A percentile compares a stretch with the other conserved stretches of the same genome.
phyloP scores from a whole-genome alignment of 2,113 vertebrate genomes.

The Engraulis encrasicolus region DNA sequence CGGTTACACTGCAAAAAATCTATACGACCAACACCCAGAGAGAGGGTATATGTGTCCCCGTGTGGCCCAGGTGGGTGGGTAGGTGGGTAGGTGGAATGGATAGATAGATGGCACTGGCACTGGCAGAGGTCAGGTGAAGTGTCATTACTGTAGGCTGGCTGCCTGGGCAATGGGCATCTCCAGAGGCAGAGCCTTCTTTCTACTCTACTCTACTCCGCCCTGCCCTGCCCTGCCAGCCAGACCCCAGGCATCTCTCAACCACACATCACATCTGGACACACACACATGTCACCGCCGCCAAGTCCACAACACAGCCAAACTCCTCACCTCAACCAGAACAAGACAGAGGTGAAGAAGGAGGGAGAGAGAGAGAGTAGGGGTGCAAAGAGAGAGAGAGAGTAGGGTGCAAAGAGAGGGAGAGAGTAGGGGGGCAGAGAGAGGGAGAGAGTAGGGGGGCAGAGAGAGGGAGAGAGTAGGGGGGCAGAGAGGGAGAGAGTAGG shows the following conservation, averaged over 20 bases:
- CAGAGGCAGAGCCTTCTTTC: neutral
- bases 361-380: constrained; percentile 6
- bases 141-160: too few species aligned
- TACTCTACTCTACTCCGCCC: too few species aligned
- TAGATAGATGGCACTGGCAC: too few species aligned
- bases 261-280: constrained; percentile 70
- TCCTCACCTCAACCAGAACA: neutral
- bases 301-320: neutral
- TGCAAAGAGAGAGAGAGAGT: neutral
- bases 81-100: too few species aligned
- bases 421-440: neutral
- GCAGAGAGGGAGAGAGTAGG: too few species aligned
- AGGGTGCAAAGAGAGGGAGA: constrained; percentile 27
- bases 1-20: too few species aligned
- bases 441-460: constrained; percentile 43
- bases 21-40: too few species aligned
- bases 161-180: neutral
- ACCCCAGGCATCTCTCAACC: constrained; percentile 74
- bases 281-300: constrained; percentile 61
- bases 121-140: neutral
- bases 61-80: constrained; percentile 50
- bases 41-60: constrained; percentile 59
- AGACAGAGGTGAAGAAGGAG: neutral
- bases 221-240: constrained; percentile 43
- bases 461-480: neutral